phyloP scores from a whole-genome alignment of 2,888 invertebrate genomes.

The Pinctada fucata region DNA sequence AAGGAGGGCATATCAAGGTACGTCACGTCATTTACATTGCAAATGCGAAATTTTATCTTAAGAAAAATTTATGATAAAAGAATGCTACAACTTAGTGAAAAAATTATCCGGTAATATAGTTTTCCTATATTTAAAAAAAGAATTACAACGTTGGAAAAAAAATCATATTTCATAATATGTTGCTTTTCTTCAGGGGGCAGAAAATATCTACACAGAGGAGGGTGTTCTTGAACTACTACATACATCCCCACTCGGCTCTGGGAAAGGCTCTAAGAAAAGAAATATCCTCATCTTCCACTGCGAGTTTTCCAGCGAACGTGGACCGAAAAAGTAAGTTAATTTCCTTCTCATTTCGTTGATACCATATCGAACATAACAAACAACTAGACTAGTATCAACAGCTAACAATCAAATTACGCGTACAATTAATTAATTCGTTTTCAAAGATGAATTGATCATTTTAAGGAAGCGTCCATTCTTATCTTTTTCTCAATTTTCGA shows the following conservation, averaged over 20 bases:
- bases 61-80: no score
- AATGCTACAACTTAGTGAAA: no score
- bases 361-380: constrained; percentile 78
- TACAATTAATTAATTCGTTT: no score
- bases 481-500: background rate
- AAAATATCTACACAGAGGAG: constrained; percentile 89
- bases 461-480: no score
- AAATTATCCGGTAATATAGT: no score
- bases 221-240: constrained; percentile 83
- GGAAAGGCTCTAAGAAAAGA: constrained; percentile 76
- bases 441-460: no score
- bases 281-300: constrained; percentile 96
- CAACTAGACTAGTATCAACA: no score
- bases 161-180: no score
- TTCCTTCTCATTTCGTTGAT: constrained; percentile 79
- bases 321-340: constrained; percentile 93
- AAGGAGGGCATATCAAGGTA: constrained; percentile 89
- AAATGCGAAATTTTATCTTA: no score
- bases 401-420: no score
- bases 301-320: constrained; percentile 97
- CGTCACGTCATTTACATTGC: background rate
- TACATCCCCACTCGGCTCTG: constrained; percentile 38
- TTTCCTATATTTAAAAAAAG: no score
- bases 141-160: no score
- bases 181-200: constrained; percentile 81